A percentile compares a stretch with the other conserved stretches of the same genome.
Conservation (phyloP, 2,888 invertebrate genomes). For the Lasioglossum malachurum region DNA sequence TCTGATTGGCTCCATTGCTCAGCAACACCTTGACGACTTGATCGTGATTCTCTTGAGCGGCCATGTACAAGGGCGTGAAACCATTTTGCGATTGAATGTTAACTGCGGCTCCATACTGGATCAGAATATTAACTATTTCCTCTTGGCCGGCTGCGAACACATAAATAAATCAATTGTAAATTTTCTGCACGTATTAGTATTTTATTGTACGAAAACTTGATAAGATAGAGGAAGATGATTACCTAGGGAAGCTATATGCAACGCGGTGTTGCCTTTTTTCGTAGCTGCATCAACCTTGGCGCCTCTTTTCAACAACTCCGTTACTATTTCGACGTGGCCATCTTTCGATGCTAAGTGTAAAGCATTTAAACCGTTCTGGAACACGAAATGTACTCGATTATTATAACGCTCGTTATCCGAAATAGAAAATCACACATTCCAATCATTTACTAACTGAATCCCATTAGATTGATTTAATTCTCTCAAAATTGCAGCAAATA, state of each 20-base stretch:
- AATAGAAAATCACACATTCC: neutral
- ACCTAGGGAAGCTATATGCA: slow-evolving; percentile 97
- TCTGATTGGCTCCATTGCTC: slow-evolving; percentile 97
- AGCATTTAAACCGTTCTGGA: slow-evolving; percentile 98
- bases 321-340: slow-evolving; percentile 97
- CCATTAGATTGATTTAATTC: neutral
- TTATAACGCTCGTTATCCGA: neutral
- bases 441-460: neutral
- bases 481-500: neutral
- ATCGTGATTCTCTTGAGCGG: slow-evolving; percentile 98
- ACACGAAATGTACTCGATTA: slow-evolving; percentile 55
- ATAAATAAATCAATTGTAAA: neutral
- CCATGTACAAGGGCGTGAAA: slow-evolving; percentile 99
- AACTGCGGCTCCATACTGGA: slow-evolving; percentile 96
- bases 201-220: neutral
- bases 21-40: slow-evolving; percentile 96
- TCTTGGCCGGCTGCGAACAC: slow-evolving; percentile 93
- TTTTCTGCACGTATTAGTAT: neutral
- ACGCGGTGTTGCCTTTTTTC: slow-evolving; percentile 98
- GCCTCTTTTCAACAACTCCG: slow-evolving; percentile 94
- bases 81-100: slow-evolving; percentile 99
- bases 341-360: slow-evolving; percentile 99
- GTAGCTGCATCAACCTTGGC: slow-evolving; percentile 98
- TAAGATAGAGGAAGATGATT: slow-evolving; percentile 46
- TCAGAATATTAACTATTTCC: slow-evolving; percentile 95